Conservation (phyloP, 2,888 invertebrate genomes). For the Andrena hattorfiana region DNA sequence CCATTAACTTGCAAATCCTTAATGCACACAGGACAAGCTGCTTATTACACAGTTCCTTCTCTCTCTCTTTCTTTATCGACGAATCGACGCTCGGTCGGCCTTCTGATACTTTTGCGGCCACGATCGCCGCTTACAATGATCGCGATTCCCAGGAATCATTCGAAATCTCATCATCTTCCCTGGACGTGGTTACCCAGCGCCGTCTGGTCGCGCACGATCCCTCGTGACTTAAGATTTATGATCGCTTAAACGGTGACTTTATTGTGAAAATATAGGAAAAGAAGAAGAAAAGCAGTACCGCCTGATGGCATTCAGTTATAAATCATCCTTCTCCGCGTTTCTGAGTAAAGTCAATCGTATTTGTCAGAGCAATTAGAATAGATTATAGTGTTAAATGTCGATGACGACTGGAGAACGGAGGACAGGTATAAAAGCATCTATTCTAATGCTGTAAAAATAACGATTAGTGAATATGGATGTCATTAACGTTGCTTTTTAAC, state of each 20-base stretch:
- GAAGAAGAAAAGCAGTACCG: slow-evolving; percentile 22
- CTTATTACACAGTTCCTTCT: neutral
- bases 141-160: slow-evolving; percentile 44
- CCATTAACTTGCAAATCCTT: neutral
- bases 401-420: neutral
- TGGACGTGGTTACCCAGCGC: slow-evolving; percentile 5
- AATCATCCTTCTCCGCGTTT: slow-evolving; percentile 26
- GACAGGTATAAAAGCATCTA: too few species aligned
- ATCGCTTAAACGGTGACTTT: slow-evolving; percentile 42
- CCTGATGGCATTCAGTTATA: slow-evolving; percentile 24
- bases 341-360: slow-evolving; percentile 7
- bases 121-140: slow-evolving; percentile 29
- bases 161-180: slow-evolving; percentile 28
- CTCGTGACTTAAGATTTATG: slow-evolving; percentile 50
- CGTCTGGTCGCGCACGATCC: slow-evolving; percentile 17
- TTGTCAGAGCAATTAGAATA: neutral
- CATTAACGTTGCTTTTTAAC: too few species aligned
- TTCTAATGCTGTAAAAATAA: too few species aligned
- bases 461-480: too few species aligned
- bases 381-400: neutral
- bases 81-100: slow-evolving; percentile 13
- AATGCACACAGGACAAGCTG: neutral
- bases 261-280: slow-evolving; percentile 4
- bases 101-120: slow-evolving; percentile 38
- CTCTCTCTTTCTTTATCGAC: slow-evolving; percentile 5